Evolutionary conservation across 2,888 invertebrate species (phyloP), one percentile per base, ranked within the genome.

Genomic region (Capitulum mitella): DNA sequence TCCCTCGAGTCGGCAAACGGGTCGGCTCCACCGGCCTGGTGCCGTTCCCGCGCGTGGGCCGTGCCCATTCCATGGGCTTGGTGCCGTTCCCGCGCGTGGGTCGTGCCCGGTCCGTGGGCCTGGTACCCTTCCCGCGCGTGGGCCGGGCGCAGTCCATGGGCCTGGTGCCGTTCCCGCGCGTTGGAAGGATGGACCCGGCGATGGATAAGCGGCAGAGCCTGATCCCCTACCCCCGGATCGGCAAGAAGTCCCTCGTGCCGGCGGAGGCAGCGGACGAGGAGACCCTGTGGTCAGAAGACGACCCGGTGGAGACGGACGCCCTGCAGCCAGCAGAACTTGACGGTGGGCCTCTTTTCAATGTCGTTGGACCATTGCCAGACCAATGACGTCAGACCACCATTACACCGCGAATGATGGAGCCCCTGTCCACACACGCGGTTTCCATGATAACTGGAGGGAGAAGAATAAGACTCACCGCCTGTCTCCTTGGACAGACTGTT

Each of bases 11-110:
- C n/a, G 29, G 51, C 58, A 58, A 58, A 32, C 51, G 54, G 26
- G 51, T 22, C 77, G 32, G 58, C 43, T 43, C 58, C 78, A 78
- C 64, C 43, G 78, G 64, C 78, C 43, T 64, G 70, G 37, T 51
- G 8, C 34, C 58, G 26, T 58, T 58, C 58, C 58, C 58, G n/a
- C 58, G 58, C 3, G 58, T 58, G 58, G 58, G 58, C 6, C 58
- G 58, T 3, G 58, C 58, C 58, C 26, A n/a, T 1, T 6, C 58
- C 58, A 58, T 58, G 58, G 58, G 58, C n/a, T 19, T 58, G 58
- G 58, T 58, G n/a, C 58, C 58, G 58, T 58, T 58, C n/a, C 58
- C 58, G 6, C 58, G 58, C 29, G 58, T 58, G n/a, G 58, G 58
- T 8, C 58, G 58, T 3, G 58, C 19, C 51, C 51, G 51, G 12